A percentile compares a stretch with the other conserved stretches of the same genome.
These are phyloP conservation scores for Cryptotermes secundus DNA, from an alignment of 1,140 invertebrate genomes.

Conservation along the genomic window DNA sequence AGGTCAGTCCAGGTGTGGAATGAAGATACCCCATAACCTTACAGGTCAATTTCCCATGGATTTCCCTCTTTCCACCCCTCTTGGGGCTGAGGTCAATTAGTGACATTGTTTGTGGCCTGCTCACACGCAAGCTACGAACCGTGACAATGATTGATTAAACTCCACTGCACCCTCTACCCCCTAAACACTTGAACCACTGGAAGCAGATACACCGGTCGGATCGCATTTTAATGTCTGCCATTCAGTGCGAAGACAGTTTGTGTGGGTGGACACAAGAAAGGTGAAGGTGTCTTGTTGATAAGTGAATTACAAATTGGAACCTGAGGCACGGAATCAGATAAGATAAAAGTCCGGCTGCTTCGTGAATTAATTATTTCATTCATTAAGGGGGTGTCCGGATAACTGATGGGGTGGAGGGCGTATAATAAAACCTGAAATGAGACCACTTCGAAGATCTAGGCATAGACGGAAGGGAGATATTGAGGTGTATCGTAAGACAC, in stretches of 20 bases:
- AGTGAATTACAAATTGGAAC: not conserved
- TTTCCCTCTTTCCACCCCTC: not conserved
- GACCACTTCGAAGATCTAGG: too few relatives aligned
- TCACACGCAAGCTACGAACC: not conserved
- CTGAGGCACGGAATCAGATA: not conserved
- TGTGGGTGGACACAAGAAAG: not conserved
- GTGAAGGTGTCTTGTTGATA: not conserved
- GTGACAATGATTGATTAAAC: not conserved
- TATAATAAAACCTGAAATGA: too few relatives aligned
- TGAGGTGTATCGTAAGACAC: too few relatives aligned
- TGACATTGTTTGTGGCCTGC: constrained; percentile 1
- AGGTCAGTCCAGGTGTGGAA: not conserved
- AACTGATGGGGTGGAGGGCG: not conserved
- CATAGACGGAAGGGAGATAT: too few relatives aligned
- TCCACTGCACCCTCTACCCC: not conserved
- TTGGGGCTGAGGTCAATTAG: not conserved
- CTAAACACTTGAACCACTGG: not conserved
- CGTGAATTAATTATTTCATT: not conserved
- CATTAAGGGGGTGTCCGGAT: not conserved
- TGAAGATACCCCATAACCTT: not conserved
- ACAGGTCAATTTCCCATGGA: constrained; percentile 7
- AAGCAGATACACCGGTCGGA: not conserved
- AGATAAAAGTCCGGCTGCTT: not conserved
- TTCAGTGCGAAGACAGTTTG: not conserved
- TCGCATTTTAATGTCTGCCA: not conserved